Evolutionary conservation across 1,140 invertebrate genomes (phyloP), one percentile per base, ranked within the genome.

Genomic region (Anagrus nilaparvatae): DNA sequence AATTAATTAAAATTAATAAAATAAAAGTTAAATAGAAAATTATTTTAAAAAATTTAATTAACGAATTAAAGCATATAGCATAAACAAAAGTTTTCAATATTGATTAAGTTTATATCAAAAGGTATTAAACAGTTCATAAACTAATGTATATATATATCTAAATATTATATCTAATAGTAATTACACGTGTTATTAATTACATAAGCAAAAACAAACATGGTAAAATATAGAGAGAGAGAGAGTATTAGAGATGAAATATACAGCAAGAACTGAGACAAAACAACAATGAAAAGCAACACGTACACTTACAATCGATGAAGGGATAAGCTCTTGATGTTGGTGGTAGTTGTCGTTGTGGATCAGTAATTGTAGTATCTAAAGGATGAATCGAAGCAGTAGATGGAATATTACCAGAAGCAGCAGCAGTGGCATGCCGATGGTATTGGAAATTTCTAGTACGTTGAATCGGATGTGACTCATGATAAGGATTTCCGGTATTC

Each of bases 291-390:
- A 39, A 18, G 24, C 30, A 48, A 47, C 42, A 52, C 43, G 24
- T 55, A 44, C 43, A 63, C 63, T 66, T 62, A 65, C 62, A 58
- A 40, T 63, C 54, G 32, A 42, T 48, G 40, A 50, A 40, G 32
- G 55, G 52, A 54, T 61, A 58, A 28, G 53, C 36, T 16, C 51
- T 49, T 41, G 50, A 32, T 34, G 48, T 43, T 19, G 43, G 40
- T 18, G 30, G 37, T 20, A 52, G 46, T 32, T 41, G 52, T 32
- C 32, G 43, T 23, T 47, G 52, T 43, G 53, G 54, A 41, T 59
- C 55, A 25, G 58, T 55, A 52, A 58, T 50, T 46, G 58, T 40
- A 46, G 59, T 48, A 44, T 59, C 55, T 55, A 61, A 60, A 57
- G 62, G 51, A 6, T 12, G 6, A 6, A 12, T 27, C 24, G 24